Evolutionary conservation across 2,888 invertebrate genomes (phyloP), one percentile per base, ranked within the genome.

Genomic region (Phlogophora meticulosa): DNA sequence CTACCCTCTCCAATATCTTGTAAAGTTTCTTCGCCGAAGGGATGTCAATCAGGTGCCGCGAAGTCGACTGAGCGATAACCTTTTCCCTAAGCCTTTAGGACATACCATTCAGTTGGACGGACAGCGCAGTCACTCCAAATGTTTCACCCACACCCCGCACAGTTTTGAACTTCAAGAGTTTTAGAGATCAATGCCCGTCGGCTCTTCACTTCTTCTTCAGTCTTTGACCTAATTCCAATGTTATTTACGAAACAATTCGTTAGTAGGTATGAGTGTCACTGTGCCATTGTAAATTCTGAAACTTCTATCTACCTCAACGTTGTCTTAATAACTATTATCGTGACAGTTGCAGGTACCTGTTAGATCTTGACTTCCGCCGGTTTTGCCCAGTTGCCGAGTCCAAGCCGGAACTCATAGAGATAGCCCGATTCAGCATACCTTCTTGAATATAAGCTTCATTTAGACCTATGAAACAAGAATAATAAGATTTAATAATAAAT

Each of bases 391-490:
- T 86, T 0, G 93, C 92, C 0, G 92, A 82, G 81, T 95, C 94
- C 38, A 95, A 80, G 0, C 95, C 95, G 0, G 95, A 94, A 72
- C 90, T 94, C 94, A 95, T 94, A 0, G 95, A 95, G 61, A 94
- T 94, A 0, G 95, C 95, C 0, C 95, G 89, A 63, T 89, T 92
- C 49, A 94, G 72, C 62, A 92, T 80, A 0, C 90, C 86, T n/a
- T 94, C 92, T 61, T 90, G 88, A 2, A 87, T 74, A 57, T 86
- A 90, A 0, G 83, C 82, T 58, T 92, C 93, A 56, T 90, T 91
- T 40, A 92, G 76, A 88, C 88, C 95, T 95, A 86, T 9, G 76
- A 81, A 68, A 68, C 38, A 64, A 65, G 55, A 55, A 42, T 0
- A 36, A 5, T 4, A 3, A 15, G 5, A 11, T 13, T 48, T 42